Base-by-base conservation (phyloP, 2,797 vertebrate species). In the Spea hammondii region DNA sequence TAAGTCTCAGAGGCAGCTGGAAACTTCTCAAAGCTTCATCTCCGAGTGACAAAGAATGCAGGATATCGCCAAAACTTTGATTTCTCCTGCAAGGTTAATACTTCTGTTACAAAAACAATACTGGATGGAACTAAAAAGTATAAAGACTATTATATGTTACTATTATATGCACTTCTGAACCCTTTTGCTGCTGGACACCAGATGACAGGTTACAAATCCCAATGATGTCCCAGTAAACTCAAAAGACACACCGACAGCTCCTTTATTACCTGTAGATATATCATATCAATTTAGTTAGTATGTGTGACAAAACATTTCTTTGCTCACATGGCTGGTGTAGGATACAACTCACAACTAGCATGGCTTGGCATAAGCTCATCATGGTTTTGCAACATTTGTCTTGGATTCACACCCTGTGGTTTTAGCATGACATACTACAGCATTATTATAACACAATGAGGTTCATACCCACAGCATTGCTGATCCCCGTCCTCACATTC, bases 201-300 rank as follows among this genome's bases (percentile, higher is more conserved):
- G 86, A 80, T 94, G 94, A 74, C 93, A 95, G 86, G 94, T 95
- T 5, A 95, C 91, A 84, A 95, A 94, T 7, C 93, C 94, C 85
- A 95, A 91, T 3, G 94, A 93, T 6, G 91, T 93, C 12, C 90
- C 90, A 14, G 84, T 91, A 70, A 94, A 93, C 60, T 90, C 86
- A 82, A 95, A 88, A 6, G 94, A 95, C 65, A 94, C 83, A 0
- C 94, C 94, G 14, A 95, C 91, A 4, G 93, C 94, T 13, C 94
- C 94, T 73, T 94, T 94, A 85, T 93, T 93, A 74, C 94, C 94
- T 95, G 82, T 71, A 88, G 59, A 13, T 8, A 67, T 5, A 59
- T 17, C 10, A 72, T n/a, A 65, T 32, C 32, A 32, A 32, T 32
- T 32, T 32, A 32, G 32, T 32, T 32, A 32, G 32, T 32, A 32